Evolutionary conservation across 2,888 invertebrate genomes (phyloP), one percentile per base, ranked within the genome.

Genomic region (Lapara coniferarum): DNA sequence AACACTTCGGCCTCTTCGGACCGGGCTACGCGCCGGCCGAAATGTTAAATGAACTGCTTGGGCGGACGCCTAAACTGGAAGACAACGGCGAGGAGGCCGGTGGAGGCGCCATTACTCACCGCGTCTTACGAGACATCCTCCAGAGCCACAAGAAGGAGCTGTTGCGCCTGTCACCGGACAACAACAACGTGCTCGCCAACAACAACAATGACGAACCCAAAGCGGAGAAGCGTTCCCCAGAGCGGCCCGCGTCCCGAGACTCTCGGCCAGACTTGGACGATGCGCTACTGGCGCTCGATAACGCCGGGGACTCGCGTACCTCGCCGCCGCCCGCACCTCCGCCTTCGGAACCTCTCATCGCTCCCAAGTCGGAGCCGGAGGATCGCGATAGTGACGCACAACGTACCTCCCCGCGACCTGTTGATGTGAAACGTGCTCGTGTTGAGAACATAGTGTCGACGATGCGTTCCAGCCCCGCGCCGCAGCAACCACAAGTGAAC

Each of bases 381-480:
- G 95, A 95, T 81, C 91, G 92, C 77, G 95, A 95, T 78, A 93
- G 94, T 86, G 94, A 94, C 84, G 94, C 95, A 80, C 95, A 95
- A 75, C 92, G 95, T 71, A 89, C 92, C 68, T 93, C 93, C 49
- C 93, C 94, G 79, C 88, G 92, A 73, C 96, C 96, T 78, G 95
- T 96, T 75, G 98, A 98, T 88, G 96, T 97, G 84, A 98, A 98
- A 91, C 96, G 98, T 80, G 98, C 98, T 58, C 96, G 98, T 78
- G 98, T 98, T 76, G 98, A 99, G 93, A 98, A 98, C 89, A 98
- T 99, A 82, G 98, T 98, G 80, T 98, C 97, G 77, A 97, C 97
- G 76, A 98, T 98, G 97, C 96, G 98, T 74, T 96, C 97, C 75
- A 97, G 97, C 85, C 97, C 97, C 55, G 97, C 96, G 73, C 96